Evolutionary conservation across 2,113 vertebrate species (phyloP), one percentile per base, ranked within the genome.

Genomic region (Corvus moneduloides): DNA sequence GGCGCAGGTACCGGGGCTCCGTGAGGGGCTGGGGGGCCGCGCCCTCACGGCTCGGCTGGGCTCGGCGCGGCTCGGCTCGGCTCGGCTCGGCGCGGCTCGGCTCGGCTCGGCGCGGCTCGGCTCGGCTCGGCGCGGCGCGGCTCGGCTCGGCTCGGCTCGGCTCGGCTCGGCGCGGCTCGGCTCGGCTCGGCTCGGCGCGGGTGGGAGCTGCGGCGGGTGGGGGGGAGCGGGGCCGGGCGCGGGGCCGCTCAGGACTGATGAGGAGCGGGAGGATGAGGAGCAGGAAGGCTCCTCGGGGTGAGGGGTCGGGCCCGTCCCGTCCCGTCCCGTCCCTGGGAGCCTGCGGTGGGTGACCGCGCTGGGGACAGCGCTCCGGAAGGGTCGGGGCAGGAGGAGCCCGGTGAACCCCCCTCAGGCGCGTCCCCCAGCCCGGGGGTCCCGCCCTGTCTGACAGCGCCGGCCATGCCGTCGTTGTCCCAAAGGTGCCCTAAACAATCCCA

Each of bases 401-500:
- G 13, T 8, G 56, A 17, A 2, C 4, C 4, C 23, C 37, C 24
- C 32, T 26, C 51, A 10, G 37, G 69, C 37, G 37, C 30, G 28
- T 17, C 21, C 51, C 69, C 7, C 66, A 23, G 44, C 46, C 7
- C 22, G n/a, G 49, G 59, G 56, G n/a, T 79, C 28, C 49, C 35
- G 51, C 85, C 51, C 35, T 6, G 41, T 15, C 12, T 7, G 56
- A 1, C 35, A 3, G 49, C 32, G 16, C 52, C 14, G 1, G 24
- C 5, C 4, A 0, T 11, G 64, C 5, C 1, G 22, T 5, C 15
- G 8, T 5, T 33, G 12, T 5, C 28, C 39, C 2, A 12, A 16
- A 5, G 32, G 13, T 7, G 27, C 41, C 30, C 33, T 6, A 0
- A 16, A 3, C 32, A 12, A 2, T 3, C 3, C 4, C 43, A 0